These are phyloP conservation scores for Salminus brasiliensis DNA, from an alignment of 2,113 vertebrate species.

Conservation along the genomic window DNA sequence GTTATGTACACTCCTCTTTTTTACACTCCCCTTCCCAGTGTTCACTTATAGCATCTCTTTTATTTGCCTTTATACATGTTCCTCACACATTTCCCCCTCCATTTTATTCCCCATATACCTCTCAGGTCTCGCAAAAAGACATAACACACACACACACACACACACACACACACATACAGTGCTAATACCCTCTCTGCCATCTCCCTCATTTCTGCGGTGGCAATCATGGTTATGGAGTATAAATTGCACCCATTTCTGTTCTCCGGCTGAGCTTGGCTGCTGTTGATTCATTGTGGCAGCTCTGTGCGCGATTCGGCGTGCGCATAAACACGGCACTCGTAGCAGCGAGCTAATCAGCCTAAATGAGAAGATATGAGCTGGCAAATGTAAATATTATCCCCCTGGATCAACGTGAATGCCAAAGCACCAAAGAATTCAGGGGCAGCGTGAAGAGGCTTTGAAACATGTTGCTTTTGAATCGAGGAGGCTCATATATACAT, in stretches of 20 bases:
- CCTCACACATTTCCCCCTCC: neutral
- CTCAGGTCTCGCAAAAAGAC: neutral
- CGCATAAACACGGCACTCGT: neutral
- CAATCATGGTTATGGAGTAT: slow-evolving; percentile 16
- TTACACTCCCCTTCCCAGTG: neutral
- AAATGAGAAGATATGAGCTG: slow-evolving; percentile 2
- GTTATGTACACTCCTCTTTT: neutral
- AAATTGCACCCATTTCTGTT: neutral
- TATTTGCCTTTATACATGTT: neutral
- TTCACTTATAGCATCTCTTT: too few species aligned
- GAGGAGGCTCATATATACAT: neutral
- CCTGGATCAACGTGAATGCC: neutral
- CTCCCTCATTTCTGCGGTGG: slow-evolving; percentile 15
- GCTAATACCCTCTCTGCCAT: slow-evolving; percentile 8
- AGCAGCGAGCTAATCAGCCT: neutral
- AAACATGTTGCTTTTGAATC: neutral
- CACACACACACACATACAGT: slow-evolving; percentile 9
- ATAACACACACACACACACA: neutral
- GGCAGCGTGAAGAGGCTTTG: neutral
- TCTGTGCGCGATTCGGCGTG: neutral
- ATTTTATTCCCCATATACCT: neutral
- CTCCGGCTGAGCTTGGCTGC: neutral
- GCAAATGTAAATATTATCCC: slow-evolving; percentile 23
- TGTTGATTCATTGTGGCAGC: slow-evolving; percentile 15
- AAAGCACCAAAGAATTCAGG: neutral